A percentile compares a stretch with the other conserved stretches of the same genome.
Evolutionary conservation across 64 coral and sea anemone species (phyloP).

Genomic region (Montipora foliosa): DNA sequence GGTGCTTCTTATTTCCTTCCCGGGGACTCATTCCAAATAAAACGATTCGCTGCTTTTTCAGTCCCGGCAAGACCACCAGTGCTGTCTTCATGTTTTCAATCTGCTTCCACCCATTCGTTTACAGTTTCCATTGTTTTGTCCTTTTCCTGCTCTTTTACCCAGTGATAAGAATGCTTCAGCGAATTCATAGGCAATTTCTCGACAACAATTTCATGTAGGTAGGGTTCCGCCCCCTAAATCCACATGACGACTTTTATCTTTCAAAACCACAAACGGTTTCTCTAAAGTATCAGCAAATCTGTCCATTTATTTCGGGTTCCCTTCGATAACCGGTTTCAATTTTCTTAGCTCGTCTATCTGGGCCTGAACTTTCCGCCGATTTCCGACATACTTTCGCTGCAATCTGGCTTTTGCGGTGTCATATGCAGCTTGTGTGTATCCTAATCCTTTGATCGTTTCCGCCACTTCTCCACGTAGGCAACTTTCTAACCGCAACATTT

Average conservation of each 20-base stretch:
- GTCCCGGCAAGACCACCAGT: neutral
- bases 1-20: neutral
- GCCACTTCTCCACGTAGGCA: constrained; percentile 61
- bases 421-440: constrained; percentile 63
- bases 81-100: neutral
- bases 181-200: constrained; percentile 30
- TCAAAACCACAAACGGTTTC: constrained; percentile 50
- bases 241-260: constrained; percentile 63
- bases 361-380: neutral
- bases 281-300: constrained; percentile 73
- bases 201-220: constrained; percentile 47
- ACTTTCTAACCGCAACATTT: constrained; percentile 68
- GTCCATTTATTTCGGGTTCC: constrained; percentile 59
- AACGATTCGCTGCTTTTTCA: neutral
- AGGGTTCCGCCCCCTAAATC: constrained; percentile 74
- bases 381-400: constrained; percentile 53
- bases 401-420: constrained; percentile 56
- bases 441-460: constrained; percentile 65
- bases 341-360: constrained; percentile 34
- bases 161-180: constrained; percentile 14
- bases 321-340: constrained; percentile 37
- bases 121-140: neutral
- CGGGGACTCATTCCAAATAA: neutral
- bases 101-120: constrained; percentile 4
- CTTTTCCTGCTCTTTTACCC: neutral